Evolutionary conservation across 2,113 vertebrate species (phyloP).

Genomic region (Heterocephalus glaber): DNA sequence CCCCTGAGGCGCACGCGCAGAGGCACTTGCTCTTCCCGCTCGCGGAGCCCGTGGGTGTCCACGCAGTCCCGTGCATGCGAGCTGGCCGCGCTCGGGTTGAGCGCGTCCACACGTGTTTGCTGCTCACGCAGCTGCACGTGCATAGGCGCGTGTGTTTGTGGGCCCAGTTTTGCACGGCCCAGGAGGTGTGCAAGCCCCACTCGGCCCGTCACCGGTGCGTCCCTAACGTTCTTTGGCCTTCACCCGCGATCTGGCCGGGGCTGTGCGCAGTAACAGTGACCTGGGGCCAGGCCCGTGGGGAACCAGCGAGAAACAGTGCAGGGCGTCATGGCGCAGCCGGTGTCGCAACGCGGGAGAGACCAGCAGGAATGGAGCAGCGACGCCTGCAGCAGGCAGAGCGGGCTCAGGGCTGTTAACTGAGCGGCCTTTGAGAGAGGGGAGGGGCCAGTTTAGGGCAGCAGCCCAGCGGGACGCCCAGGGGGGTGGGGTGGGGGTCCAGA

Average conservation of each 20-base stretch:
- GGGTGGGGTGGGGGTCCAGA: too few relatives aligned
- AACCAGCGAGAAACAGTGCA: not conserved
- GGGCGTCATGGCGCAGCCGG: not conserved
- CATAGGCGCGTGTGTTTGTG: not conserved
- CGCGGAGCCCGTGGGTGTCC: not conserved
- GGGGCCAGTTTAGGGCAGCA: not conserved
- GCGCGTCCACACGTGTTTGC: not conserved
- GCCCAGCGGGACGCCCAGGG: not conserved
- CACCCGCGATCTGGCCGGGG: accelerated
- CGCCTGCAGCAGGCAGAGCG: not conserved
- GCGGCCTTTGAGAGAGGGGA: not conserved
- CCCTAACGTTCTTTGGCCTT: not conserved
- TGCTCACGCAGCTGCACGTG: not conserved
- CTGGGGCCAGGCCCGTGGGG: not conserved
- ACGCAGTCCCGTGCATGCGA: accelerated
- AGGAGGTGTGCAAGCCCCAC: not conserved
- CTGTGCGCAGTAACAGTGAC: not conserved
- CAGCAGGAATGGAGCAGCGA: not conserved
- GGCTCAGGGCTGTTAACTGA: not conserved
- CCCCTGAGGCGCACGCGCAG: not conserved
- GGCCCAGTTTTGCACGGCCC: accelerated
- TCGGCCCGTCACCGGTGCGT: accelerated
- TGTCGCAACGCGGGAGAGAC: not conserved
- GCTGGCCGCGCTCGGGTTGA: not conserved
- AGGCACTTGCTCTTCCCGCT: not conserved